A percentile compares a stretch with the other conserved stretches of the same genome.
phyloP scores from a whole-genome alignment of 2,113 vertebrate genomes.

The Centropus bengalensis region DNA sequence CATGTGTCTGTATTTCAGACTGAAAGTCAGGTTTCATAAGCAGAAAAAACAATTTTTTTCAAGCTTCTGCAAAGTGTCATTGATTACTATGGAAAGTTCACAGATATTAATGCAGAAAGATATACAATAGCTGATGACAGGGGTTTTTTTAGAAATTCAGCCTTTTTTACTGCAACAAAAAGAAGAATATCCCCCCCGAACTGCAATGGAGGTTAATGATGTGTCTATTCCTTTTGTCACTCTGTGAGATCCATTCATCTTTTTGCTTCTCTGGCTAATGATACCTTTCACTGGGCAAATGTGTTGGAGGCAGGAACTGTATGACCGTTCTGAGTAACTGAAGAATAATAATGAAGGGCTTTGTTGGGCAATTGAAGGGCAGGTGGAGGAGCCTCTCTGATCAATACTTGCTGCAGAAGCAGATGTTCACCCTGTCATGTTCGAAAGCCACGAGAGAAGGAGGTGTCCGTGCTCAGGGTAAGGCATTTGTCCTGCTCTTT shows the following conservation, averaged over 20 bases:
- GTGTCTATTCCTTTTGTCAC: not conserved
- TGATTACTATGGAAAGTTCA: not conserved
- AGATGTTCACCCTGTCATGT: not conserved
- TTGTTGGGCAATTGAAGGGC: constrained; percentile 20
- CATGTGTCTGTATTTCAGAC: not conserved
- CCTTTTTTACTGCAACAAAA: not conserved
- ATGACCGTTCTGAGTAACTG: not conserved
- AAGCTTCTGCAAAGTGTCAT: not conserved
- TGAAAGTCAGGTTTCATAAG: not conserved
- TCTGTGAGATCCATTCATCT: not conserved
- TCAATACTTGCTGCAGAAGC: not conserved
- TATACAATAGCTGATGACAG: not conserved
- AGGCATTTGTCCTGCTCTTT: not conserved
- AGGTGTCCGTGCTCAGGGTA: not conserved
- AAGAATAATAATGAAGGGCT: constrained; percentile 22
- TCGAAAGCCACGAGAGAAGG: not conserved
- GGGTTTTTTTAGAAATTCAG: not conserved
- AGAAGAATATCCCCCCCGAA: not conserved
- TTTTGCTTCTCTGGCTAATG: not conserved
- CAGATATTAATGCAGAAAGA: not conserved
- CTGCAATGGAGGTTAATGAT: not conserved
- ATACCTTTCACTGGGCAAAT: constrained; percentile 7
- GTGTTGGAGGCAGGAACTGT: not conserved
- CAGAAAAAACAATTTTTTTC: not conserved
- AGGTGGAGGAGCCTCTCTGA: not conserved